A percentile compares a stretch with the other conserved stretches of the same genome.
Evolutionary conservation across 2,113 vertebrate genomes (phyloP).

Genomic region (Felis chaus): DNA sequence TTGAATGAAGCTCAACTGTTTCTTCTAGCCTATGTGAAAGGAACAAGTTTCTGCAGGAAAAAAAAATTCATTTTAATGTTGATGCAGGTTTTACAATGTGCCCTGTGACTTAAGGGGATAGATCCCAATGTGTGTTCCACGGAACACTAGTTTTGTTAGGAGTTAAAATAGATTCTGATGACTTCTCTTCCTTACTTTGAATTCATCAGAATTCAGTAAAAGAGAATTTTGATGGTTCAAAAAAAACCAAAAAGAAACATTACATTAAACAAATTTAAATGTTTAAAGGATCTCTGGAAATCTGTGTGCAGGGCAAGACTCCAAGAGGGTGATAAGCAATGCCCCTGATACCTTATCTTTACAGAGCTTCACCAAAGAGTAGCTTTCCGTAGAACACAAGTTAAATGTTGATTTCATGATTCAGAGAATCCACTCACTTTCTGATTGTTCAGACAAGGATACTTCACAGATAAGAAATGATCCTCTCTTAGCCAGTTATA

Average conservation of each 20-base stretch:
- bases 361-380: not conserved
- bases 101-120: not conserved
- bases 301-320: not conserved
- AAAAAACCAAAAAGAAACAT: not conserved
- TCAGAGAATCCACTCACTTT: not conserved
- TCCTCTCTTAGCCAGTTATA: not conserved
- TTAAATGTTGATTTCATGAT: not conserved
- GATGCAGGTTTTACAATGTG: not conserved
- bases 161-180: not conserved
- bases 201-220: not conserved
- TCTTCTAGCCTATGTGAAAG: not conserved
- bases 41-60: not conserved
- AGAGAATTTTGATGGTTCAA: not conserved
- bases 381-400: not conserved
- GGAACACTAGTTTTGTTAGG: not conserved
- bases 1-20: not conserved
- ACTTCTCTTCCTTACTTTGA: not conserved
- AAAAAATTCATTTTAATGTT: not conserved
- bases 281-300: not conserved
- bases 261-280: not conserved
- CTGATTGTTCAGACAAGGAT: not conserved
- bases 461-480: not conserved
- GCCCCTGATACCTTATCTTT: not conserved
- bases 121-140: not conserved
- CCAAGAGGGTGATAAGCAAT: not conserved